These are phyloP conservation scores for Bilobella aurantiaca DNA, from an alignment of 1,140 invertebrate genomes.

Conservation along the genomic window DNA sequence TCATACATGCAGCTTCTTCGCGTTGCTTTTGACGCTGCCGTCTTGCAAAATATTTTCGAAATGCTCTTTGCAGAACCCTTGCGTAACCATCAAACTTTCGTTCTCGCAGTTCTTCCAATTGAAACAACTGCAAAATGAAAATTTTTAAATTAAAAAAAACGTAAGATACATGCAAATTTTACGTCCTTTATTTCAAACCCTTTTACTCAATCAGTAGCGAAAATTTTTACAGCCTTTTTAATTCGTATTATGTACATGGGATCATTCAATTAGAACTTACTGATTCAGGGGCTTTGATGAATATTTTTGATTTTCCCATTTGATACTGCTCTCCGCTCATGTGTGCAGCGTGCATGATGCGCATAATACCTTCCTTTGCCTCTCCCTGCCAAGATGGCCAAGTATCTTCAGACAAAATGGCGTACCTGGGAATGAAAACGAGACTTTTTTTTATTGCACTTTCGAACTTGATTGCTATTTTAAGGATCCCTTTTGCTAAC, in stretches of 20 bases:
- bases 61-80: slow-evolving; percentile 60
- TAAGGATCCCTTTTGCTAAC: slow-evolving; percentile 32
- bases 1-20: slow-evolving; percentile 46
- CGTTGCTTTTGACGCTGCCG: slow-evolving; percentile 52
- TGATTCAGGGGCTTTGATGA: slow-evolving; percentile 65
- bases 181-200: too few species aligned
- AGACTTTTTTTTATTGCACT: background rate
- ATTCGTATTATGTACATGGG: too few species aligned
- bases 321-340: slow-evolving; percentile 60
- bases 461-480: too few species aligned
- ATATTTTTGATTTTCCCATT: slow-evolving; percentile 60
- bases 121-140: slow-evolving; percentile 46
- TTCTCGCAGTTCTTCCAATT: slow-evolving; percentile 61
- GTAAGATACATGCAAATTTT: too few species aligned
- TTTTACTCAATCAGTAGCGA: too few species aligned
- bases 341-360: slow-evolving; percentile 51
- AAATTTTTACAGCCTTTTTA: too few species aligned
- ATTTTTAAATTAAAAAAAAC: background rate
- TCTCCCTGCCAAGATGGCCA: slow-evolving; percentile 56
- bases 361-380: slow-evolving; percentile 48
- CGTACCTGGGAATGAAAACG: slow-evolving; percentile 49
- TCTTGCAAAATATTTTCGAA: slow-evolving; percentile 56
- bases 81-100: slow-evolving; percentile 60
- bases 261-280: slow-evolving; percentile 42
- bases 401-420: slow-evolving; percentile 58